These are phyloP conservation scores for Xestia c-nigrum DNA, from an alignment of 2,888 invertebrate genomes.

Conservation along the genomic window DNA sequence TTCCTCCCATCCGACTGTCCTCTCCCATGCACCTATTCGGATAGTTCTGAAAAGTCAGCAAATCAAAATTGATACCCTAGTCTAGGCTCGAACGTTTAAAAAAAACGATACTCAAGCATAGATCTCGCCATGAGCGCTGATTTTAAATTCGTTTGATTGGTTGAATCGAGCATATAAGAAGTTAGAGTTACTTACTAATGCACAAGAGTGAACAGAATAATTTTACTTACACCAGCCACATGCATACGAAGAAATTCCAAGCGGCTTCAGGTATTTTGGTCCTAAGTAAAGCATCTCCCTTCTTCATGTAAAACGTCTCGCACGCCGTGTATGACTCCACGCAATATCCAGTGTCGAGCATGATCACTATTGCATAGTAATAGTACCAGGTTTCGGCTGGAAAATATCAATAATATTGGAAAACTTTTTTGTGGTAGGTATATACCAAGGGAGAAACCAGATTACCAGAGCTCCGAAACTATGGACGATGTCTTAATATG, in stretches of 20 bases:
- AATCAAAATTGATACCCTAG: no score
- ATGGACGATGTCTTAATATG: not conserved
- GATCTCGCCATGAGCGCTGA: not conserved
- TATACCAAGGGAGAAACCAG: no score
- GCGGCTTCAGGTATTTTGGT: constrained; percentile 89
- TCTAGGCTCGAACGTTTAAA: not conserved
- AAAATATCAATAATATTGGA: constrained; percentile 24
- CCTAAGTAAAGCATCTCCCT: constrained; percentile 85
- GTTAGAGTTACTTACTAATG: not conserved
- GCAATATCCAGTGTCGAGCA: constrained; percentile 91
- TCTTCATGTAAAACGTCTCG: constrained; percentile 89
- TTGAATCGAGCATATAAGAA: not conserved
- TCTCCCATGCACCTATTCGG: constrained; percentile 90
- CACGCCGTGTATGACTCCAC: constrained; percentile 87
- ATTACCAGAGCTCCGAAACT: not conserved
- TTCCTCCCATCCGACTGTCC: constrained; percentile 88
- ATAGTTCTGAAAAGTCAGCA: constrained; percentile 83
- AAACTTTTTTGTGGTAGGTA: not conserved
- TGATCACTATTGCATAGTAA: constrained; percentile 89
- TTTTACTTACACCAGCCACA: constrained; percentile 91
- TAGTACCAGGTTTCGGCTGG: constrained; percentile 91
- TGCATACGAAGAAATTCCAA: constrained; percentile 88
- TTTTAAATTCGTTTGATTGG: not conserved
- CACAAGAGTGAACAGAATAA: not conserved
- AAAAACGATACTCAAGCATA: not conserved